A percentile compares a stretch with the other conserved stretches of the same genome.
Conservation (phyloP, 2,113 vertebrate species). For the Mesembrinibis cayennensis region DNA sequence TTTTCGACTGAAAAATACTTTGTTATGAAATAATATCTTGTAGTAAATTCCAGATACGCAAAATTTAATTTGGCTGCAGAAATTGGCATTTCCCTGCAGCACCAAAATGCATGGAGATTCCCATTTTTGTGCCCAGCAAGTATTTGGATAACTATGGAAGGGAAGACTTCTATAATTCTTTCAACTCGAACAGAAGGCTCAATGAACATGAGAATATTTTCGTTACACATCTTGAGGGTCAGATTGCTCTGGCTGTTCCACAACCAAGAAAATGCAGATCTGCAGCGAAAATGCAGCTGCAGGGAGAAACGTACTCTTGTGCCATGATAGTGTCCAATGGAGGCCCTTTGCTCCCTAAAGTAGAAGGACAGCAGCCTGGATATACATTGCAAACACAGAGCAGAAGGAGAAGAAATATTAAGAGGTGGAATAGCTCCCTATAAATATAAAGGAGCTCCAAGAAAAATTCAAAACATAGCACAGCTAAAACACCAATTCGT, state of each 20-base stretch:
- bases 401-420: background rate
- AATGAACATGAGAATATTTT: background rate
- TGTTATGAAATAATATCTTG: background rate
- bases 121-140: background rate
- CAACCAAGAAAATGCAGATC: background rate
- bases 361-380: background rate
- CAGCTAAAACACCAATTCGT: background rate
- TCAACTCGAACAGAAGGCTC: background rate
- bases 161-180: background rate
- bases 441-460: background rate
- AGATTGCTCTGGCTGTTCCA: background rate
- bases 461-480: background rate
- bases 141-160: background rate
- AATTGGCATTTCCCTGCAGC: background rate
- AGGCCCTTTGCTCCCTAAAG: background rate
- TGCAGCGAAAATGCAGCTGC: background rate
- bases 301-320: background rate
- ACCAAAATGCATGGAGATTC: background rate
- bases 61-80: background rate
- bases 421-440: background rate
- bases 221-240: background rate
- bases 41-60: background rate
- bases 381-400: background rate
- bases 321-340: accelerated
- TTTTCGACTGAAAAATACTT: background rate